Evolutionary conservation across 2,888 invertebrate species (phyloP).

Genomic region (Laothoe populi): DNA sequence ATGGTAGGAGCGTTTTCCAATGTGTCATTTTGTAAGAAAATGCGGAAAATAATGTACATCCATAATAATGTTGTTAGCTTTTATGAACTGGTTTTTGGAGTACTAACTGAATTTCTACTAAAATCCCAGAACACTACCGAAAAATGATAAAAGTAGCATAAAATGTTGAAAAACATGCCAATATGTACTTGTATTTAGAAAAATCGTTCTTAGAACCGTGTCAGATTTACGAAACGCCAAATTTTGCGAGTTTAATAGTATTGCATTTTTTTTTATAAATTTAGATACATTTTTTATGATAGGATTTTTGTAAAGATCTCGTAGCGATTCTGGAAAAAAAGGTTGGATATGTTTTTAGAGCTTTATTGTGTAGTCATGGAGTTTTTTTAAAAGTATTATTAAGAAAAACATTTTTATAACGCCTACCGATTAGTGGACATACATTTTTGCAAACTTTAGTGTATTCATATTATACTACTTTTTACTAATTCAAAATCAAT

Average conservation of each 20-base stretch:
- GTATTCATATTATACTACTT: no score
- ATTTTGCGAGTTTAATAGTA: conserved; percentile 9
- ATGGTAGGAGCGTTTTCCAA: background rate
- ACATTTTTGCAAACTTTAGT: background rate
- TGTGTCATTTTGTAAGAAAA: conserved; percentile 14
- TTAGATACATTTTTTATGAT: conserved; percentile 12
- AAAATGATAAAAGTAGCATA: background rate
- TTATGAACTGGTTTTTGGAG: background rate
- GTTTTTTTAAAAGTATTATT: conserved; percentile 7
- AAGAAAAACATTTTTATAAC: background rate
- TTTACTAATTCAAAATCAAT: background rate
- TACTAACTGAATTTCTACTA: background rate
- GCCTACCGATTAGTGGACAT: background rate
- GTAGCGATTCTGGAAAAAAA: conserved; percentile 11
- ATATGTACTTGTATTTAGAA: background rate
- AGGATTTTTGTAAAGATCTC: conserved; percentile 21
- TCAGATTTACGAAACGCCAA: conserved; percentile 19
- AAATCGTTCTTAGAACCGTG: background rate
- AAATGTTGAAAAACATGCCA: background rate
- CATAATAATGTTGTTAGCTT: background rate
- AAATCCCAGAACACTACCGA: no score
- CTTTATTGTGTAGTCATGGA: conserved; percentile 16
- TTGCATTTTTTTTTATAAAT: conserved; percentile 13
- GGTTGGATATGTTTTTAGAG: conserved; percentile 11
- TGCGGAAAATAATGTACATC: background rate